phyloP scores from a whole-genome alignment of 2,888 invertebrate species.

The Elegia similella region DNA sequence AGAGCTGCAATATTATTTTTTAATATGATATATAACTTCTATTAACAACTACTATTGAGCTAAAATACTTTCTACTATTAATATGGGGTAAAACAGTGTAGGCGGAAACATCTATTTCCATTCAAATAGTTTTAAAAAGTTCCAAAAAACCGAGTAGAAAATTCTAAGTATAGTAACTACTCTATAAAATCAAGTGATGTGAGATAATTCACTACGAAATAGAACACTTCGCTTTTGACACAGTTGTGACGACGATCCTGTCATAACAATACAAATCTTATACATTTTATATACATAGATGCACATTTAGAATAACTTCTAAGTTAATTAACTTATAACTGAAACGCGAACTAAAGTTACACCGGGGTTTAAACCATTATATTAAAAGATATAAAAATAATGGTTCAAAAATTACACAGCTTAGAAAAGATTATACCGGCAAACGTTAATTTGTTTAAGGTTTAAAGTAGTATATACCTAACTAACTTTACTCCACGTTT shows the following conservation, averaged over 20 bases:
- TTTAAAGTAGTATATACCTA: no score
- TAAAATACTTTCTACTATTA: slow-evolving; percentile 7
- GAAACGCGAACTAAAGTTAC: no score
- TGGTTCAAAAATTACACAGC: no score
- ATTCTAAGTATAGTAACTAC: slow-evolving; percentile 9
- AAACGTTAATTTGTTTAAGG: no score
- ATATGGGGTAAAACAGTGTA: slow-evolving; percentile 13
- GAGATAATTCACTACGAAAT: neutral
- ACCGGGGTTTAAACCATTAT: no score
- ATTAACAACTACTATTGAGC: slow-evolving; percentile 14
- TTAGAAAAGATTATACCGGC: no score
- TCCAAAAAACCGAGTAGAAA: slow-evolving; percentile 22
- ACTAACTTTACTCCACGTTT: no score
- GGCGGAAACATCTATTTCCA: slow-evolving; percentile 21
- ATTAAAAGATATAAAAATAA: no score
- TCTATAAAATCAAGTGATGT: slow-evolving; percentile 15
- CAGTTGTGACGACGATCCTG: slow-evolving; percentile 16
- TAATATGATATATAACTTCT: slow-evolving; percentile 20
- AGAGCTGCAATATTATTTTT: slow-evolving; percentile 36
- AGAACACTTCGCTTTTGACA: slow-evolving; percentile 17
- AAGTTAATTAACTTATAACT: no score
- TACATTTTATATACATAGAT: slow-evolving; percentile 3
- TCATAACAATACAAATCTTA: slow-evolving; percentile 2
- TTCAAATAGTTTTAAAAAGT: slow-evolving; percentile 16
- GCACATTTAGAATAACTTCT: neutral